Evolutionary conservation across 23 tunicate genomes (phyloP).

Genomic region (Ascidia mentula): DNA sequence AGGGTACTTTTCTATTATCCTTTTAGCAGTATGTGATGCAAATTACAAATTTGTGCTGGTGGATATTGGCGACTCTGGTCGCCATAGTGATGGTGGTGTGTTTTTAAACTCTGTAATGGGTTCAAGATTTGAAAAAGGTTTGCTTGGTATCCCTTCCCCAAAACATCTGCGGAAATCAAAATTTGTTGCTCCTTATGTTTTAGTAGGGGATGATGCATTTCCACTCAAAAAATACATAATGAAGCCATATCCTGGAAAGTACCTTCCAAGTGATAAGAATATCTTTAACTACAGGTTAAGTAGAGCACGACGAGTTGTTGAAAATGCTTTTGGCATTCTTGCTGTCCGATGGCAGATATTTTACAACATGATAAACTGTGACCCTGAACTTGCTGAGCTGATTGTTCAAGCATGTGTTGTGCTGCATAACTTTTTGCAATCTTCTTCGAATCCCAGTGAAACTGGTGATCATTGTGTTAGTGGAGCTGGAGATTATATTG

Average conservation of each 20-base stretch:
- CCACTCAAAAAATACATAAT: conserved; percentile 33
- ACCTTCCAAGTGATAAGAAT: not conserved
- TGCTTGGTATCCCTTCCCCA: conserved; percentile 27
- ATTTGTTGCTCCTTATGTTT: conserved; percentile 20
- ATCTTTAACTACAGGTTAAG: conserved; percentile 45
- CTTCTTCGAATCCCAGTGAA: not conserved
- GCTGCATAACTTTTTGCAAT: conserved; percentile 42
- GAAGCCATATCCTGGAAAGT: conserved; percentile 48
- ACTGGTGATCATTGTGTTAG: conserved; percentile 17
- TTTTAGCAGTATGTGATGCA: conserved; percentile 45
- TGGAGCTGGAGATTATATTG: conserved; percentile 10
- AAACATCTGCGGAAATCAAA: not conserved
- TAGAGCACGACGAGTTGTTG: conserved; percentile 50
- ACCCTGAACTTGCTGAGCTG: conserved; percentile 12
- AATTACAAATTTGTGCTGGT: not conserved
- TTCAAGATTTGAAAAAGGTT: conserved; percentile 6
- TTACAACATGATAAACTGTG: conserved; percentile 13
- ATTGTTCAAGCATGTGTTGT: conserved; percentile 44
- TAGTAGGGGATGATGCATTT: conserved; percentile 62
- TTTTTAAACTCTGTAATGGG: conserved; percentile 34
- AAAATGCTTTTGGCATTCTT: conserved; percentile 64
- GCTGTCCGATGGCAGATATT: conserved; percentile 40
- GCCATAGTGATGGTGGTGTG: conserved; percentile 40
- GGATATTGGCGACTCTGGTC: conserved; percentile 34
- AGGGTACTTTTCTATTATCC: conserved; percentile 38